A percentile compares a stretch with the other conserved stretches of the same genome.
phyloP scores from a whole-genome alignment of 2,113 vertebrate species.

The Eptesicus fuscus region DNA sequence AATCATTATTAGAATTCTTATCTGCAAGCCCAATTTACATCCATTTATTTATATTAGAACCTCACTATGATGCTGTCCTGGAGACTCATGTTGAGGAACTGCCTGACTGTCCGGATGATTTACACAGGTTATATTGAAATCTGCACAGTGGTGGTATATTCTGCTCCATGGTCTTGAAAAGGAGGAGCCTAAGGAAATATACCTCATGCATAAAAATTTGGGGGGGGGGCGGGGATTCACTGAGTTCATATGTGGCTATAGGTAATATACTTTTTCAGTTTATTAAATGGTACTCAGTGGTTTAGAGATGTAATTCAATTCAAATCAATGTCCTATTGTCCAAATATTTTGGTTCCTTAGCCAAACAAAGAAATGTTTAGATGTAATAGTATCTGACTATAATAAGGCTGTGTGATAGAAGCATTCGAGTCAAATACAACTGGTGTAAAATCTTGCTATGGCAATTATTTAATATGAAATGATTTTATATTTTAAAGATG shows the following conservation, averaged over 20 bases:
- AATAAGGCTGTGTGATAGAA: neutral
- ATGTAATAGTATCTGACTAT: neutral
- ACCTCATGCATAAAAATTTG: neutral
- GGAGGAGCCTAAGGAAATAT: neutral
- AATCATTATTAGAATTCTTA: neutral
- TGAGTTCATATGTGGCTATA: neutral
- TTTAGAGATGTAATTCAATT: neutral
- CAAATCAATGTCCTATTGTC: neutral
- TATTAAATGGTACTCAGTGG: neutral
- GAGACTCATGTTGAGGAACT: neutral
- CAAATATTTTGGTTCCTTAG: neutral
- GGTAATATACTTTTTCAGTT: neutral
- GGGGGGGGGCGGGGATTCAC: neutral
- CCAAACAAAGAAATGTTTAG: neutral
- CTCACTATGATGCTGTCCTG: conserved; percentile 5
- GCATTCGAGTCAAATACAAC: neutral
- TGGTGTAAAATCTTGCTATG: neutral
- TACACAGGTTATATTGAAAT: neutral
- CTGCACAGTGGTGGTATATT: neutral
- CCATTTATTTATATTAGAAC: conserved; percentile 19
- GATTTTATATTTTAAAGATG: neutral
- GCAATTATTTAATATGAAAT: neutral
- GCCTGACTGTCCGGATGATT: neutral
- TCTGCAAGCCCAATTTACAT: conserved; percentile 6
- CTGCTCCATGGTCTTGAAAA: neutral